Evolutionary conservation across 2,797 vertebrate species (phyloP), one percentile per base, ranked within the genome.

Genomic region (Siniperca undulata): DNA sequence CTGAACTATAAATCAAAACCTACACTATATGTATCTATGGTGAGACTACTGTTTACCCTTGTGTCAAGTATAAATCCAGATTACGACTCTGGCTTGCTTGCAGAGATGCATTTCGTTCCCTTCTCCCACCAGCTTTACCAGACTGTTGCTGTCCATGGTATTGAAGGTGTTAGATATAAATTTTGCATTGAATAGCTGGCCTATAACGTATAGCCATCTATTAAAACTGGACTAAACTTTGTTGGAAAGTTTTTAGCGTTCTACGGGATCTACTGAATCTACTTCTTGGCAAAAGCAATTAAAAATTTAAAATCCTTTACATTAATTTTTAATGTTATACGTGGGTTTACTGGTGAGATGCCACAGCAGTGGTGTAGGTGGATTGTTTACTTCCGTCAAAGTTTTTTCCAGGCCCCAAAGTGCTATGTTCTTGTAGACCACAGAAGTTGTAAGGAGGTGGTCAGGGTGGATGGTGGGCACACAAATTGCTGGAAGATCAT

Each of bases 71-170:
- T 10, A 46, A 48, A 71, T 9, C 14, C 36, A 40, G 2, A 40
- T 44, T 12, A 30, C 20, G 10, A 20, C 24, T 30, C 7, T n/a
- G 20, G 11, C 10, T 40, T 65, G 38, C 4, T 61, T 61, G 12
- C 22, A 64, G 8, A 17, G 61, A 3, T 40, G 6, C 38, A 38
- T 38, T 61, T 38, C 13, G 10, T 19, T 62, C 22, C 46, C 22
- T 30, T 16, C n/a, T 44, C 34, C 27, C 10, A 67, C 27, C 20
- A 9, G 10, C 8, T 46, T 22, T 30, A 34, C 1, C 22, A 46
- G 74, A 13, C 27, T 20, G 16, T 22, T 68, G 65, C 65, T 69
- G 44, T 40, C 74, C 74, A 69, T 60, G 65, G 74, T 69, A 24
- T 22, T 59, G 53, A 55, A 66, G 8, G 3, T 10, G 60, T 22